Base-by-base conservation (phyloP, 2,888 invertebrate species). In the Epiblema foenella region DNA sequence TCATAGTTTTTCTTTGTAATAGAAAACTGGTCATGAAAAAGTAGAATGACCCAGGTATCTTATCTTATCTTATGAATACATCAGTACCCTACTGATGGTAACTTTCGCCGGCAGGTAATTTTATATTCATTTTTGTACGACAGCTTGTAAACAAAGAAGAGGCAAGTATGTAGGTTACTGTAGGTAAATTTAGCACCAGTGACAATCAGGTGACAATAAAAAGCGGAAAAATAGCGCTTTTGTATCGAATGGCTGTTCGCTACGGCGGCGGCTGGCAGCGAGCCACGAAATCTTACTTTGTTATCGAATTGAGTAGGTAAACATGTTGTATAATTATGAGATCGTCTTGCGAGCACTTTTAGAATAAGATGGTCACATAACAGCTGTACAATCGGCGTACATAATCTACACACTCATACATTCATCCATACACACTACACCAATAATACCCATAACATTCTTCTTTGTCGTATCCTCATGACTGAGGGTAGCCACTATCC, bases 161-260 rank as follows among this genome's bases (percentile, higher is more conserved):
- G 5, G 12, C 42, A 42, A 15, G 15, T 42, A 42, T 42, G 5
- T 15, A 5, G 33, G 9, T 17, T 18, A 29, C 37, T 12, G 18
- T 12, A 12, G 17, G 15, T 51, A 63, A 33, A 63, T 63, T 51
- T 63, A 54, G 52, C 37, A n/a, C n/a, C 37, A 15, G 24, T 52
- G 64, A 54, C 52, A 54, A 64, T 64, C 33, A 37, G 39, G 17
- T 51, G n/a, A 17, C 42, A n/a, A 18, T 64, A 64, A 64, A 52
- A 52, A 52, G 52, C n/a, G 39, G 39, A n/a, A 63, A 62, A 54
- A 20, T 52, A 52, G 15, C 20, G 18, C 52, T 20, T 33, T 64
- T 39, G 64, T 39, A 39, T 64, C 64, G 18, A 20, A 39, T 63
- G 49, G 12, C 42, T 15, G 59, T 4, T 9, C 5, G 33, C 33